phyloP scores from a whole-genome alignment of 2,888 invertebrate species.

The Pollenia amentaria region DNA sequence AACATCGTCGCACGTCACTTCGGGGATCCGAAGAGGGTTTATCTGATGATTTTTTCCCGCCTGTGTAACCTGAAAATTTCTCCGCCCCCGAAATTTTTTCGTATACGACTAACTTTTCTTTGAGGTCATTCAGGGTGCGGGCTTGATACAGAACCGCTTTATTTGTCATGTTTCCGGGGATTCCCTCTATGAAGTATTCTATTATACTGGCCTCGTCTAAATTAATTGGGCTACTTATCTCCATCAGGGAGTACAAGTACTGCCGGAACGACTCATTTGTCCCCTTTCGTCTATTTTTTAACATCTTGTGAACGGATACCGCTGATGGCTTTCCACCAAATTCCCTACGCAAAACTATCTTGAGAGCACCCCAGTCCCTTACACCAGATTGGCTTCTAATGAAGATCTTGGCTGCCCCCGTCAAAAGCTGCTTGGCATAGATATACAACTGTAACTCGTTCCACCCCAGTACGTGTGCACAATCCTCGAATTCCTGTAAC shows the following conservation, averaged over 20 bases:
- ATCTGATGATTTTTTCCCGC: background rate
- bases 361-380: conserved; percentile 59
- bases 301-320: conserved; percentile 45
- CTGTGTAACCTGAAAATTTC: background rate
- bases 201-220: conserved; percentile 54
- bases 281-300: conserved; percentile 44
- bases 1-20: background rate
- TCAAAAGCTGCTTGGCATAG: conserved; percentile 65
- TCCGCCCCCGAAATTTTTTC: conserved; percentile 25
- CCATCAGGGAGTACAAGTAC: conserved; percentile 67
- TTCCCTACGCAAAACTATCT: conserved; percentile 48
- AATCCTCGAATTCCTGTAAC: too few species aligned
- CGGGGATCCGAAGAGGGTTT: background rate
- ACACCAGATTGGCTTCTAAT: conserved; percentile 36
- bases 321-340: conserved; percentile 41
- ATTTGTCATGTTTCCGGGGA: conserved; percentile 18
- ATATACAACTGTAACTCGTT: conserved; percentile 59
- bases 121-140: conserved; percentile 31
- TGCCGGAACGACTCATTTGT: conserved; percentile 50
- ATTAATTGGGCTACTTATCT: conserved; percentile 51
- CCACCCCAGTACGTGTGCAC: conserved; percentile 49
- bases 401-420: conserved; percentile 64
- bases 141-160: conserved; percentile 57
- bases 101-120: conserved; percentile 33
- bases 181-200: conserved; percentile 57